Base-by-base conservation (phyloP, 2,888 invertebrate species). In the Heteromurus nitidus region DNA sequence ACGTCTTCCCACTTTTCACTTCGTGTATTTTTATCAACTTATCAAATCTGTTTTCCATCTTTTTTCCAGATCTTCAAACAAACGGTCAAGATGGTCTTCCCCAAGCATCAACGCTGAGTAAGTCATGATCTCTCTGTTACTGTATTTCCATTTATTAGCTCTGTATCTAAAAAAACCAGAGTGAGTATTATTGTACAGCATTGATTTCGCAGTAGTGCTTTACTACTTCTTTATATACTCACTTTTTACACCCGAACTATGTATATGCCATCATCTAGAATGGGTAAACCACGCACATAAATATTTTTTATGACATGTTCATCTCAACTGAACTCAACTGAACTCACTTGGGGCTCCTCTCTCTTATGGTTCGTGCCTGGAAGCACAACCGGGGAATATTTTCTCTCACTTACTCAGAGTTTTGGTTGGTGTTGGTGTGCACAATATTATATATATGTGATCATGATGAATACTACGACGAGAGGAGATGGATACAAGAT, bases 71-170 rank as follows among this genome's bases (percentile, higher is more conserved):
- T 64, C 55, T 70, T 22, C 72, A 75, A 30, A 82, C 60, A 28
- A 76, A 82, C 28, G 85, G 85, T 20, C 76, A 80, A 28, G 84
- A 84, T 42, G 86, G 84, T 9, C 75, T 85, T 1, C 86, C 86
- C 11, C 86, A 86, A 76, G 86, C 86, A 24, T 86, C 86, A 26
- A 86, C 86, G 24, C 55, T 86, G 44, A 82, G 86, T 86, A 76
- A 74, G 79, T 73, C 31, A 60, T 74, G n/a, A n/a, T n/a, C n/a
- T n/a, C n/a, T n/a, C n/a, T 36, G 18, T 50, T 30, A 53, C n/a
- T 47, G n/a, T 47, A 11, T 28, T 28, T 18, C 30, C 58, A 44
- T 50, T 31, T 47, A 50, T 68, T 22, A 3, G 24, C 26, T 28
- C 24, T 26, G 18, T 69, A 1, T 36, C 42, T 22, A 3, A 22